Conservation (phyloP, 2,113 vertebrate genomes). For the Platysteira castanea region DNA sequence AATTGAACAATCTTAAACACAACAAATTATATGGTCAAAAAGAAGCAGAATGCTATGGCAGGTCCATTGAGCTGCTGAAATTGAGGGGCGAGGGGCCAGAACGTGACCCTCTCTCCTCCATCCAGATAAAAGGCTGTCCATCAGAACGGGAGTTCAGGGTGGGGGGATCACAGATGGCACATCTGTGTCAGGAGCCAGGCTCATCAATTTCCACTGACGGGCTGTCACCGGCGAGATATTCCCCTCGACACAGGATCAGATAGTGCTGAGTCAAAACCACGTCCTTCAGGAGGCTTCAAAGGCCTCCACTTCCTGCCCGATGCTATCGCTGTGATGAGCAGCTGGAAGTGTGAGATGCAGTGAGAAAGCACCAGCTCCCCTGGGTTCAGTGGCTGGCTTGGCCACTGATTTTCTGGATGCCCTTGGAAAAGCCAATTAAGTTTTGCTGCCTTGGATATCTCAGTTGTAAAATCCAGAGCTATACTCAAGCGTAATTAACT, state of each 20-base stretch:
- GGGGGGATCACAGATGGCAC: not conserved
- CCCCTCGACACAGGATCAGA: not conserved
- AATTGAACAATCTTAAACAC: conserved; percentile 24
- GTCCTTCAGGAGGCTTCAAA: not conserved
- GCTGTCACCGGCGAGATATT: not conserved
- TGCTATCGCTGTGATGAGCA: not conserved
- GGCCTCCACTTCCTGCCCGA: not conserved
- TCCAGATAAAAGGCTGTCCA: not conserved
- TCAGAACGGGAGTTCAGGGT: not conserved
- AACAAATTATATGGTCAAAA: not conserved
- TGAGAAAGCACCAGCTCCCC: not conserved
- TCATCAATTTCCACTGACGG: not conserved
- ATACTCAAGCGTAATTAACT: conserved; percentile 21
- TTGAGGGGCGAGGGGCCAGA: not conserved
- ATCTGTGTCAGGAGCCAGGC: not conserved
- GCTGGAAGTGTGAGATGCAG: not conserved
- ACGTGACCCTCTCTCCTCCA: not conserved
- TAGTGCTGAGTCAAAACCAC: not conserved
- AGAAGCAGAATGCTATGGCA: not conserved
- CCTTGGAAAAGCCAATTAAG: conserved; percentile 57
- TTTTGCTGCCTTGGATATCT: conserved; percentile 17
- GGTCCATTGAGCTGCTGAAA: not conserved
- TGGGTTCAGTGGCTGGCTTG: not conserved
- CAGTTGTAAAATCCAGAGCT: conserved; percentile 7
- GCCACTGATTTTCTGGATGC: conserved; percentile 31